Base-by-base conservation (phyloP, 2,113 vertebrate genomes). In the Paracanthobrama guichenoti region DNA sequence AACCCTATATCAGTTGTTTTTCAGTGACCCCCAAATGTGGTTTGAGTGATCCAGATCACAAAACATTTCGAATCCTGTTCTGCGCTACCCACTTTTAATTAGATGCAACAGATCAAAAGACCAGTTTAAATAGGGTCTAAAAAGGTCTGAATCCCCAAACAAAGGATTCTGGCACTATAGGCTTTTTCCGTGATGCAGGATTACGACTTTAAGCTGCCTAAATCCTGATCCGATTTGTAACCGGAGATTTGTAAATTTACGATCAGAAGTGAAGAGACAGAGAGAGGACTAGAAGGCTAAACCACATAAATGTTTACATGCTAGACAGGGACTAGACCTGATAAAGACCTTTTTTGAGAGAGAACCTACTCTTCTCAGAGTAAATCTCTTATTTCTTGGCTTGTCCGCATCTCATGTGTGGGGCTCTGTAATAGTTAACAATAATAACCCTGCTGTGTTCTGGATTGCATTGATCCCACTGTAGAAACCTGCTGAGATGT, bases 401-500 rank as follows among this genome's bases (percentile, higher is more conserved):
- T 39, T 53, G 18, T 55, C 50, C 50, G 16, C 50, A 6, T 55
- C 18, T 55, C 53, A 55, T 6, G 7, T 55, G 53, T 55, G 18
- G 18, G 53, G 53, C 53, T 22, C 2, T 1, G 1, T 55, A 22
- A 20, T 55, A 57, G 28, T 62, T 26, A 26, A 78, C 48, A 28
- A 24, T 62, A 24, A 26, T 60, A 5, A 50, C 31, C 87, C 50
- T 82, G 26, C 75, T 66, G 77, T 69, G 87, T 79, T 89, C 57
- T 18, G 85, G 90, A 89, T 80, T 87, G 91, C 88, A 94, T 93
- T 76, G 90, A 91, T 93, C 92, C 90, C 85, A 90, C 90, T 91
- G 94, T 94, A 91, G 90, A 92, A 91, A 90, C 91, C 90, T 89
- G 73, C 88, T 91, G 90, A 89, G 89, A 88, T 85, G 67, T 89